Evolutionary conservation across 2,797 vertebrate genomes (phyloP), one percentile per base, ranked within the genome.

Genomic region (Gymnothorax reevesii): DNA sequence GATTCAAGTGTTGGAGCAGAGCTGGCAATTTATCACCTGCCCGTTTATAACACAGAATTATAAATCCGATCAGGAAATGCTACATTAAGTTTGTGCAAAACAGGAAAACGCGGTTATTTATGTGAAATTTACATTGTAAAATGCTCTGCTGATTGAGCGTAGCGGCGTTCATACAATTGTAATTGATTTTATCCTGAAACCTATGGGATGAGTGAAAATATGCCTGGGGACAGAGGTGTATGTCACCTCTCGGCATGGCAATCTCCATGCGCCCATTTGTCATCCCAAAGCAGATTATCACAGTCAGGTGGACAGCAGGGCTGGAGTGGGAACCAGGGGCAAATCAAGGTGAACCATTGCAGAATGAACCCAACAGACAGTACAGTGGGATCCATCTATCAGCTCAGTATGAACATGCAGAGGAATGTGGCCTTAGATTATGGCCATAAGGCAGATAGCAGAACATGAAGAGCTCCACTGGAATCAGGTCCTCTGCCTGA

Each of bases 241-340:
- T 64, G 59, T 73, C 64, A 87, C 42, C 27, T 33, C 83, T 69
- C 69, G 83, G 83, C 59, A 66, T 49, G 60, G 83, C 62, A 64
- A 84, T 84, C 55, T 66, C 83, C 60, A 52, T 80, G 54, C 77
- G n/a, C 7, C 83, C 83, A 84, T 62, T 66, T 22, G 33, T 62
- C 83, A 84, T 22, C 59, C 33, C 59, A 84, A 57, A 85, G 84
- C 52, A n/a, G 33, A 84, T 54, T 86, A 27, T 55, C 59, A 62
- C 85, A 86, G 60, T 49, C 57, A 57, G 79, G 60, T 64, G 49
- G 82, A 22, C 4, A 54, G 66, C 15, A 57, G 52, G 75, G 59
- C 22, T 52, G 49, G 49, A 4, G n/a, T 62, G 7, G 42, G 8
- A 42, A 25, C 64, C 57, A 85, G 69, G 54, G 27, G 83, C 57